phyloP scores from a whole-genome alignment of 2,113 vertebrate genomes.

The Rostratula benghalensis region DNA sequence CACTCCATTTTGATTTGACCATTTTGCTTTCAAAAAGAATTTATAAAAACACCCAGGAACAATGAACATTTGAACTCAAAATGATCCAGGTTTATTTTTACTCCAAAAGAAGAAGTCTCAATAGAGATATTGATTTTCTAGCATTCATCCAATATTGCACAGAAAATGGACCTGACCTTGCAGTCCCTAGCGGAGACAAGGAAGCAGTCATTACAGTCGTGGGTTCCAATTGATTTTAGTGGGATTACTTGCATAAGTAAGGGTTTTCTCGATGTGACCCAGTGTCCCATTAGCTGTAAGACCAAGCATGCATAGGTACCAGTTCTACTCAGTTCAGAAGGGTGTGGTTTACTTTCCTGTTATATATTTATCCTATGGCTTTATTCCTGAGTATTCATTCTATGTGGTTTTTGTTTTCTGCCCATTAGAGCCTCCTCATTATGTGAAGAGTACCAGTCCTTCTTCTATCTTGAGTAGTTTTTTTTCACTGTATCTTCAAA shows the following conservation, averaged over 20 bases:
- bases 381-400: neutral
- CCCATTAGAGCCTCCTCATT: neutral
- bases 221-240: conserved; percentile 49
- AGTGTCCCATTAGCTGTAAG: neutral
- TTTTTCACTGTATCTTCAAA: neutral
- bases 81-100: conserved; percentile 67
- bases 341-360: neutral
- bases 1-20: conserved; percentile 70
- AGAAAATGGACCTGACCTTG: conserved; percentile 65
- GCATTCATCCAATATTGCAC: conserved; percentile 68
- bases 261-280: neutral
- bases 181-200: conserved; percentile 52
- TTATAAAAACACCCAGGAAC: conserved; percentile 73
- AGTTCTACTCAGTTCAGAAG: neutral
- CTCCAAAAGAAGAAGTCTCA: conserved; percentile 53
- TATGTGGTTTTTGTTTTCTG: neutral
- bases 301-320: rapidly evolving
- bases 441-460: neutral
- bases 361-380: neutral
- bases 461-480: neutral
- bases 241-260: conserved; percentile 58
- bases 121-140: conserved; percentile 71
- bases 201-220: conserved; percentile 57
- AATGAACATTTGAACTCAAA: conserved; percentile 76
- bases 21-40: conserved; percentile 76